Base-by-base conservation (phyloP, 1,140 invertebrate species). In the Meloidogyne chitwoodi region DNA sequence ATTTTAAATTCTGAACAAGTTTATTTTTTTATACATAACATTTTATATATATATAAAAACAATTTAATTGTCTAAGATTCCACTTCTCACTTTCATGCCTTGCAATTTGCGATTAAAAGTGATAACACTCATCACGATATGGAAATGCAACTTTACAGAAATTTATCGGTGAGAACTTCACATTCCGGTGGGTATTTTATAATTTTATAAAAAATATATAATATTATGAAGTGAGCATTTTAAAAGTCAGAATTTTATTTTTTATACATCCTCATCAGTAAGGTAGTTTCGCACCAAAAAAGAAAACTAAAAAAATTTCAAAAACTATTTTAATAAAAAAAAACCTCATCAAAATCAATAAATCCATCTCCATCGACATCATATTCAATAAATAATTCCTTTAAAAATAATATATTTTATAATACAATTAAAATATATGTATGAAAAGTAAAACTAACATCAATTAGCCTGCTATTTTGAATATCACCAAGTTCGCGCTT, bases 71-170 rank as follows among this genome's bases (percentile, higher is more conserved):
- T 34, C 10, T 34, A 4, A 34, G 38, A 41, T 41, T 41, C 16
- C 38, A 41, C 38, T 41, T 10, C 38, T 2, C 16, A 41, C 38
- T 41, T 41, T 41, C 38, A 41, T 14, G 16, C 11, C 11, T 41
- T 41, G 16, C 38, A 41, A 41, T 41, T 14, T 41, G 38, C 12
- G 11, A 41, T 41, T 41, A 14, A 12, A 41, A 41, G 12, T 41
- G 11, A 41, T 41, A 41, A 41, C 16, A 41, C 0, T 12, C 11
- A 41, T 14, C 10, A 41, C 31, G 10, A 34, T 34, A 34, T 34
- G 38, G 38, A 41, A 41, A 74, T 87, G 95, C 91, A 92, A 85
- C 90, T 95, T 5, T 93, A 94, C 85, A 89, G 93, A 63, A 95
- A 95, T 88, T 87, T 94, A n/a, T 92, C 93, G 76, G 89, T 87